These are phyloP conservation scores for Circaetus cinerascens DNA, from an alignment of 2,113 vertebrate species.

Conservation along the genomic window DNA sequence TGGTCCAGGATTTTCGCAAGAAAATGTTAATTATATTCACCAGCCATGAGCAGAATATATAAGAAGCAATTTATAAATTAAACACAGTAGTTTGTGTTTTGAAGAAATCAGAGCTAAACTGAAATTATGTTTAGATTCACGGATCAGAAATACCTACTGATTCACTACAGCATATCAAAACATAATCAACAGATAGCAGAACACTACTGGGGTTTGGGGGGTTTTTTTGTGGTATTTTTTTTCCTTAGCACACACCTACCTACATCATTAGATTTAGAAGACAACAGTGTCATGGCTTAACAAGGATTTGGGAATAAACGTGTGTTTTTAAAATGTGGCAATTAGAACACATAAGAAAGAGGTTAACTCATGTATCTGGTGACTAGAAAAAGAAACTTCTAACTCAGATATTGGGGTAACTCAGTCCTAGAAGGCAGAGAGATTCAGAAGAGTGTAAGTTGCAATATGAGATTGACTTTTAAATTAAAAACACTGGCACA, in stretches of 20 bases:
- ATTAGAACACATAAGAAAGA: neutral
- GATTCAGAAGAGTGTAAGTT: neutral
- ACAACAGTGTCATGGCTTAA: neutral
- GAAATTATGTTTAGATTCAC: conserved; percentile 5
- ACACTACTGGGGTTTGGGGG: neutral
- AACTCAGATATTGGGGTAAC: neutral
- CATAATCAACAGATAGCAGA: conserved; percentile 17
- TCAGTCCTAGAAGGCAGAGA: neutral
- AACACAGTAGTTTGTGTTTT: neutral
- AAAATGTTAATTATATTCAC: conserved; percentile 53
- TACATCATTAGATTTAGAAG: neutral
- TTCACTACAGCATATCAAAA: neutral
- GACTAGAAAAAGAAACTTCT: neutral
- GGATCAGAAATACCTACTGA: neutral
- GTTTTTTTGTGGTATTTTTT: neutral
- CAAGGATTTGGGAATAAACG: neutral
- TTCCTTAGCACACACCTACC: neutral
- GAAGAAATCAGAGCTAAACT: conserved; percentile 7
- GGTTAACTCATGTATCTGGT: neutral
- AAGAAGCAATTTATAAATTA: conserved; percentile 46
- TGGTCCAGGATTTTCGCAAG: neutral
- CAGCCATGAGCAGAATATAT: neutral
- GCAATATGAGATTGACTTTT: neutral
- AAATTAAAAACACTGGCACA: neutral
- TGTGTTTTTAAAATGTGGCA: neutral